Evolutionary conservation across 2,113 vertebrate genomes (phyloP), one percentile per base, ranked within the genome.

Genomic region (Pithys albifrons): DNA sequence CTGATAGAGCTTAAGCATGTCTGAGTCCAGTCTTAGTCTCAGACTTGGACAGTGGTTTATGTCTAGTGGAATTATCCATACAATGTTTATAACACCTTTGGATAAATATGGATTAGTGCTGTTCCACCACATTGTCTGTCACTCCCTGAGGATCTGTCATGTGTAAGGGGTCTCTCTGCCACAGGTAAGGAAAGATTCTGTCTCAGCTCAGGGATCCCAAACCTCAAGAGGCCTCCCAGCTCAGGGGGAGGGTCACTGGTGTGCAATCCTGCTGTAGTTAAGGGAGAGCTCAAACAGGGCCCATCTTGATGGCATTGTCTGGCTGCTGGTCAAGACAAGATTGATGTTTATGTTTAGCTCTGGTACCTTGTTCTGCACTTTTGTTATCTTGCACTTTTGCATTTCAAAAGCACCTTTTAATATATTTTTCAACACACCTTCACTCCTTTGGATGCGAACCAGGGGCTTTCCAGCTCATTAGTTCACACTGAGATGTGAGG

Each of bases 111-210:
- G 29, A 55, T 55, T 48, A 71, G 16, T 35, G n/a, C 54, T 48
- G 24, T 25, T 79, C 55, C n/a, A 39, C 12, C 19, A 2, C 37
- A 8, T 29, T 74, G 1, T 48, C 22, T 3, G 27, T 67, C 27
- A 14, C 39, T 35, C n/a, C 12, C 2, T 5, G 7, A 25, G 27
- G 22, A 13, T 27, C 49, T 70, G 14, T 62, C 0, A 1, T 2
- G 6, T 22, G 17, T 86, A 33, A 45, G 37, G 45, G 45, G 16
- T 69, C 17, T 37, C 48, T 48, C 25, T 3, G 8, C 45, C 20
- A 22, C 20, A 15, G 9, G n/a, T n/a, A 33, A n/a, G 31, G 67
- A 74, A 19, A 24, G n/a, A 24, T 77, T 33, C 48, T 62, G 77
- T 55, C 15, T 74, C 8, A 11, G 28, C 22, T 59, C 8, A 31